phyloP scores from a whole-genome alignment of 2,888 invertebrate species.

The Drosophila kuntzei region DNA sequence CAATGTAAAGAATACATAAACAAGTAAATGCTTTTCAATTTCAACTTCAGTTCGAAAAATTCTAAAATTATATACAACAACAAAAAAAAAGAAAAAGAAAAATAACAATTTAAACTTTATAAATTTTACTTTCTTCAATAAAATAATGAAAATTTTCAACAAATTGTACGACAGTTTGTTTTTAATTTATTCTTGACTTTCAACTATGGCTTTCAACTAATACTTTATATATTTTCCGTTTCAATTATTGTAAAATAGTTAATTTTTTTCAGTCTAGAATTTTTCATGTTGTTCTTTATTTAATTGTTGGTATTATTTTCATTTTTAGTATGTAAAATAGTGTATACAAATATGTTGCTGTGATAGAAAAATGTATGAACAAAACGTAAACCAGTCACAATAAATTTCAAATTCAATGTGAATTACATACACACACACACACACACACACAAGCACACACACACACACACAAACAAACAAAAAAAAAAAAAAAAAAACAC shows the following conservation, averaged over 20 bases:
- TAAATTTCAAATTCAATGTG: conserved; percentile 66
- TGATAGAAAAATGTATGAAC: conserved; percentile 78
- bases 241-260: conserved; percentile 52
- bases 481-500: too few species aligned
- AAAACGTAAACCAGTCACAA: conserved; percentile 79
- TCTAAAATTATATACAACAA: neutral
- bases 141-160: conserved; percentile 7
- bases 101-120: conserved; percentile 2
- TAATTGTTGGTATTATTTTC: conserved; percentile 38
- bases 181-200: conserved; percentile 21
- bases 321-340: conserved; percentile 70
- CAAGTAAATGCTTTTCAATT: conserved; percentile 56
- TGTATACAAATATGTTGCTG: conserved; percentile 81
- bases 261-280: conserved; percentile 6
- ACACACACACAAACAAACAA: conserved; percentile 18
- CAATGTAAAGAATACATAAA: conserved; percentile 53
- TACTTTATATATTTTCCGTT: neutral
- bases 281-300: neutral
- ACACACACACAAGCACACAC: conserved; percentile 27
- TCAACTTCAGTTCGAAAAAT: conserved; percentile 5
- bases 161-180: conserved; percentile 47
- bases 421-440: conserved; percentile 39
- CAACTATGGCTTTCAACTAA: conserved; percentile 1
- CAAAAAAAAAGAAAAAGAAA: too few species aligned
- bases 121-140: conserved; percentile 31